Percentiles rank a stretch among this genome's conserved stretches.
Evolutionary conservation across 2,888 invertebrate genomes (phyloP).

Genomic region (Dicranocentrus wangi): DNA sequence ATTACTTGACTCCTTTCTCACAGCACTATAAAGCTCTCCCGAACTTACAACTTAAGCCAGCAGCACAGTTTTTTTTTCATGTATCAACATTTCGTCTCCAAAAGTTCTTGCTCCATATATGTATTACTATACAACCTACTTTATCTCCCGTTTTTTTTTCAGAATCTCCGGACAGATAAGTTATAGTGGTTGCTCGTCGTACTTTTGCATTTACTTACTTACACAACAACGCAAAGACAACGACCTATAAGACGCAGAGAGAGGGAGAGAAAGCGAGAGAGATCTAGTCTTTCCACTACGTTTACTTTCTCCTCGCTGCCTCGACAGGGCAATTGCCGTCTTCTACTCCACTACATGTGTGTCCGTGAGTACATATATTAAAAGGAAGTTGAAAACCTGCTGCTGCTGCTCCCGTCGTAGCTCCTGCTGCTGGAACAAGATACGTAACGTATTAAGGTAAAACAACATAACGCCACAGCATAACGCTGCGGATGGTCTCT

Average conservation of each 20-base stretch:
- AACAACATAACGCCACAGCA: constrained; percentile 16
- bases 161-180: no score
- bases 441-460: constrained; percentile 44
- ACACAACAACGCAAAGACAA: constrained; percentile 41
- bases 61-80: constrained; percentile 43
- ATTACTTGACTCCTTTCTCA: constrained; percentile 56
- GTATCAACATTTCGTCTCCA: constrained; percentile 51
- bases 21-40: constrained; percentile 33
- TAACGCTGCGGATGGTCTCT: constrained; percentile 21
- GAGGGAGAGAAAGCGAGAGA: no score
- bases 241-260: constrained; percentile 33
- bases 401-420: no score
- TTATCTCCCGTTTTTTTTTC: neutral
- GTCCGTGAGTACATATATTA: constrained; percentile 3
- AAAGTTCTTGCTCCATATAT: constrained; percentile 4
- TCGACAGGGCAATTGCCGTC: neutral
- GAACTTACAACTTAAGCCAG: constrained; percentile 30
- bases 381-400: constrained; percentile 36
- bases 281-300: constrained; percentile 40
- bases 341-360: no score
- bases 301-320: constrained; percentile 33
- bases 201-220: neutral
- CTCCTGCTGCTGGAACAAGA: constrained; percentile 8
- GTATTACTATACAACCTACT: neutral
- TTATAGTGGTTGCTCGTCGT: no score